Conservation (phyloP, 1,140 invertebrate genomes). For the Brachionus calyciflorus region DNA sequence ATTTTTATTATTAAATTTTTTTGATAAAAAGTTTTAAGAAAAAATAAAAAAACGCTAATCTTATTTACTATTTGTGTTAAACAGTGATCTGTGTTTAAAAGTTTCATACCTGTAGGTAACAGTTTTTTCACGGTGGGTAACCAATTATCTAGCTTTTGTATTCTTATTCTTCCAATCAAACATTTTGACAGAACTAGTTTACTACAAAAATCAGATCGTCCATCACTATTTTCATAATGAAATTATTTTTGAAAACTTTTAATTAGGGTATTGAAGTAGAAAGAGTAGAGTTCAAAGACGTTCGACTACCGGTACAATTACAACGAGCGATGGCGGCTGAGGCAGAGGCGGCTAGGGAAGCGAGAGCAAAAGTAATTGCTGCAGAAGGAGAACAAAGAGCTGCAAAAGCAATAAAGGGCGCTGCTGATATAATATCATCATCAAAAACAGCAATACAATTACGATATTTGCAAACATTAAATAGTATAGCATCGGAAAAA, state of each 20-base stretch:
- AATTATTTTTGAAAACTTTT: background rate
- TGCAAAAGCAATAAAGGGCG: slow-evolving; percentile 39
- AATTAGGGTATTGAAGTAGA: slow-evolving; percentile 47
- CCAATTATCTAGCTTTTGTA: no score
- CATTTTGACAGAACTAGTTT: no score
- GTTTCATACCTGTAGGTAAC: no score
- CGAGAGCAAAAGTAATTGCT: slow-evolving; percentile 51
- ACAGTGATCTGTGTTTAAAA: no score
- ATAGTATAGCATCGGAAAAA: slow-evolving; percentile 91
- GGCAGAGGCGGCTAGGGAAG: slow-evolving; percentile 56
- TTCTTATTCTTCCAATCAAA: no score
- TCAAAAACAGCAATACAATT: slow-evolving; percentile 79
- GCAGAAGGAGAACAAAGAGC: slow-evolving; percentile 48
- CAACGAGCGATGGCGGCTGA: slow-evolving; percentile 57
- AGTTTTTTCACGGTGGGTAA: no score
- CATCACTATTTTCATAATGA: no score
- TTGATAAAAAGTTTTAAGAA: no score
- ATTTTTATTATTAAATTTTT: no score
- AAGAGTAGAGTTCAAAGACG: slow-evolving; percentile 50
- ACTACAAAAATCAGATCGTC: no score
- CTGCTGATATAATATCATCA: slow-evolving; percentile 39
- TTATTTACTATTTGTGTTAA: no score
- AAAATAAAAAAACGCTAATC: no score
- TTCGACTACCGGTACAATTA: slow-evolving; percentile 52
- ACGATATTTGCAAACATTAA: slow-evolving; percentile 75